Evolutionary conservation across 2,797 vertebrate genomes (phyloP).

Genomic region (Antrozous pallidus): DNA sequence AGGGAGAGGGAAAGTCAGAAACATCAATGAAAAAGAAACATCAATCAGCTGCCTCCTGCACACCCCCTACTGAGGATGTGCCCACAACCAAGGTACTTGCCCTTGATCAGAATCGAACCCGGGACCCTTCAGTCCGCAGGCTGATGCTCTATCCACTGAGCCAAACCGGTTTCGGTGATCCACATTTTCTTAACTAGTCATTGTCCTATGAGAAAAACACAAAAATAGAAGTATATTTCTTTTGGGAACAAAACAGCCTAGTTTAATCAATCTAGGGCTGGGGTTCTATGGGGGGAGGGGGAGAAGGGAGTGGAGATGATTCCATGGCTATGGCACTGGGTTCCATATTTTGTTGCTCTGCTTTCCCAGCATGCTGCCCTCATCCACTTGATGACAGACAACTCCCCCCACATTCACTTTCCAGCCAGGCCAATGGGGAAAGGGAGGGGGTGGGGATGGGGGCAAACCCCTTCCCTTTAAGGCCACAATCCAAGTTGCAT

Average conservation of each 20-base stretch:
- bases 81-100: too few relatives aligned
- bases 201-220: background rate
- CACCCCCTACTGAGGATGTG: too few relatives aligned
- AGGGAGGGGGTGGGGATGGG: background rate
- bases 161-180: too few relatives aligned
- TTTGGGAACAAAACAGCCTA: background rate
- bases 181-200: background rate
- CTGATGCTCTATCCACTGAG: too few relatives aligned
- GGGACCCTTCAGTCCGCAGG: too few relatives aligned
- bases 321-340: background rate
- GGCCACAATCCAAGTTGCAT: background rate
- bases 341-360: background rate
- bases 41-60: too few relatives aligned
- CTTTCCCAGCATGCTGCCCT: background rate
- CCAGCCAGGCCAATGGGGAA: background rate
- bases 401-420: background rate
- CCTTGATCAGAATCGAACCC: too few relatives aligned
- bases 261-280: background rate
- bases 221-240: background rate
- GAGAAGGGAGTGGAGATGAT: background rate
- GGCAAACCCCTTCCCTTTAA: background rate
- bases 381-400: accelerated
- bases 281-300: too few relatives aligned
- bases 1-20: too few relatives aligned
- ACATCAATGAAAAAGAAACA: too few relatives aligned